phyloP scores from a whole-genome alignment of 2,113 vertebrate genomes.

The Oncorhynchus mykiss region DNA sequence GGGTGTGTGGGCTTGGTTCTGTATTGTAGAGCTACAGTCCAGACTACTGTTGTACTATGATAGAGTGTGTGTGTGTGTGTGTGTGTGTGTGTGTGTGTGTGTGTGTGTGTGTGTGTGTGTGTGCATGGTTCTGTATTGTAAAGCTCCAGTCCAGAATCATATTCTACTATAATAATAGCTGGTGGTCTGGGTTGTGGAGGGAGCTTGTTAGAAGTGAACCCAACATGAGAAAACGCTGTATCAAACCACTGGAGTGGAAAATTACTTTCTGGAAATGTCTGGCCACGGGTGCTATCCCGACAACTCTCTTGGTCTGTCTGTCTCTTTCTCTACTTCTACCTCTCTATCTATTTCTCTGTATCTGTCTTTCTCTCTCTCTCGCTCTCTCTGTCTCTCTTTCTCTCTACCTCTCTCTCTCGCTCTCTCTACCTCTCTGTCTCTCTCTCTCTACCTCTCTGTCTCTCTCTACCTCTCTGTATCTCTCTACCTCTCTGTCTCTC shows the following conservation, averaged over 20 bases:
- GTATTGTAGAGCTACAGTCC: too few species aligned
- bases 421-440: not conserved
- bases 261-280: slow-evolving; percentile 34
- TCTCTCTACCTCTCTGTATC: not conserved
- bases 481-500: not conserved
- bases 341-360: not conserved
- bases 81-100: slow-evolving; percentile 3
- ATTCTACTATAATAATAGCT: too few species aligned
- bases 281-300: not conserved
- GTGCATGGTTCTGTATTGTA: too few species aligned
- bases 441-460: too few species aligned
- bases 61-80: too few species aligned
- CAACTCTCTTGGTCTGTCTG: not conserved
- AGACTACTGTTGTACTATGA: too few species aligned
- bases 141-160: too few species aligned
- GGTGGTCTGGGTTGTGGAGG: slow-evolving; percentile 42
- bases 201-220: slow-evolving; percentile 68
- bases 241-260: slow-evolving; percentile 64
- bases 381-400: not conserved
- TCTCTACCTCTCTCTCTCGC: not conserved
- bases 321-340: not conserved
- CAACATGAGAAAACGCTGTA: slow-evolving; percentile 63
- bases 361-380: not conserved
- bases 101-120: not conserved
- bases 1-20: not conserved